phyloP scores from a whole-genome alignment of 2,113 vertebrate genomes.

The Poecilia latipinna region DNA sequence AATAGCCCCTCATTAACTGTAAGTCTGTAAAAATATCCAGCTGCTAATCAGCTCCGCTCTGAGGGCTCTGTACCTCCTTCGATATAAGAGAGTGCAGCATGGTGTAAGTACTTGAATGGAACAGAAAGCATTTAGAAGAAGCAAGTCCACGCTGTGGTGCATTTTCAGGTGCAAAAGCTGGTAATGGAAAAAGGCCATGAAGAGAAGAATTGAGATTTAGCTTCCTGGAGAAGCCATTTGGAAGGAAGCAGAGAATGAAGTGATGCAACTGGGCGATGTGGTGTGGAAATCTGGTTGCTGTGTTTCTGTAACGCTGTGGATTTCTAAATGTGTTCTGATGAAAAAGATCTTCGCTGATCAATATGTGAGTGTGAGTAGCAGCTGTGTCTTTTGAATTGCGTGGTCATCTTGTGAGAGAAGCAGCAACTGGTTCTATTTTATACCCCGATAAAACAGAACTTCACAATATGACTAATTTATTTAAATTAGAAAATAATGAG shows the following conservation, averaged over 20 bases:
- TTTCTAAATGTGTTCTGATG: slow-evolving; percentile 2
- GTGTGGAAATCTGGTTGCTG: slow-evolving; percentile 31
- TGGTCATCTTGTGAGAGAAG: not conserved
- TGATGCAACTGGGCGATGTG: slow-evolving; percentile 66
- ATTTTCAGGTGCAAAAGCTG: slow-evolving; percentile 17
- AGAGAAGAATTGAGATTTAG: slow-evolving; percentile 25
- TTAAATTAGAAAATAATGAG: not conserved
- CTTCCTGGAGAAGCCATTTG: slow-evolving; percentile 40
- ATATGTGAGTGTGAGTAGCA: not conserved
- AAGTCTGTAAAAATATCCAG: slow-evolving; percentile 49
- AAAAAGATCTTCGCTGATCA: not conserved
- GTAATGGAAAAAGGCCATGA: slow-evolving; percentile 24
- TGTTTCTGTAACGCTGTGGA: not conserved
- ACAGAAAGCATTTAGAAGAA: slow-evolving; percentile 4
- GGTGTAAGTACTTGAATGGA: slow-evolving; percentile 18
- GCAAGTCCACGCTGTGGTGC: not conserved
- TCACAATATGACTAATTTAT: not conserved
- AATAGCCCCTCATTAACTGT: slow-evolving; percentile 48
- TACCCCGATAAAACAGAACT: not conserved
- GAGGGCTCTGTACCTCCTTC: slow-evolving; percentile 28
- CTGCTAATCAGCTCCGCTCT: slow-evolving; percentile 41
- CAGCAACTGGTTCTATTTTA: not conserved
- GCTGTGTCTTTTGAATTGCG: not conserved
- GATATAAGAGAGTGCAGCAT: not conserved
- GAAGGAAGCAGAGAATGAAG: slow-evolving; percentile 39